phyloP scores from a whole-genome alignment of 2,113 vertebrate species.

The Cepphus grylle region DNA sequence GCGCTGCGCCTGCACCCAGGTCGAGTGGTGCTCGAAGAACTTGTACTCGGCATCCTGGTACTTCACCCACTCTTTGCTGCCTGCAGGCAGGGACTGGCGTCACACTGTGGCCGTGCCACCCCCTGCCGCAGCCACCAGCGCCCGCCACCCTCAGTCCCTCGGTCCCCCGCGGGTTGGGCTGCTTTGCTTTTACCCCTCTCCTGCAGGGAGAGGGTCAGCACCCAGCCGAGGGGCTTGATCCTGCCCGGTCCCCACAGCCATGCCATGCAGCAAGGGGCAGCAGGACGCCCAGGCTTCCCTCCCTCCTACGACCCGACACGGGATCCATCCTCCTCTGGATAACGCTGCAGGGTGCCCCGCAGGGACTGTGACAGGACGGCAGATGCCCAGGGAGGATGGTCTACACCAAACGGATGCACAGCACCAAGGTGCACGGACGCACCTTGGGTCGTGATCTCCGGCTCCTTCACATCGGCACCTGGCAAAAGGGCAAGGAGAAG shows the following conservation, averaged over 20 bases:
- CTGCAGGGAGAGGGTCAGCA: background rate
- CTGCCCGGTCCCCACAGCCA: background rate
- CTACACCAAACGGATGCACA: fast-evolving
- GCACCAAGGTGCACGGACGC: no score
- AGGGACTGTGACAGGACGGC: fast-evolving
- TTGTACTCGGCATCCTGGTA: slow-evolving; percentile 92
- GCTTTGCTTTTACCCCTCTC: background rate
- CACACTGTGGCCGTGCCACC: fast-evolving
- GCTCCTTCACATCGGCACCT: slow-evolving; percentile 81
- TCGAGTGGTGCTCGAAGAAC: slow-evolving; percentile 92
- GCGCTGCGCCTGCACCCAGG: slow-evolving; percentile 90
- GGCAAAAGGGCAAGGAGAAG: background rate
- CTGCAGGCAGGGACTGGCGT: slow-evolving; percentile 21
- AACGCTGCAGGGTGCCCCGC: fast-evolving
- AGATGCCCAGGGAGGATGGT: fast-evolving
- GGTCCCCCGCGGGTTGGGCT: fast-evolving
- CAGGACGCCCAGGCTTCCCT: background rate
- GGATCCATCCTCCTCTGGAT: fast-evolving
- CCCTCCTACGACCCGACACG: background rate
- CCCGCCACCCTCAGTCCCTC: background rate
- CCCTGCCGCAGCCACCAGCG: background rate
- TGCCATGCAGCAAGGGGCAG: no score
- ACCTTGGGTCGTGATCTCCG: slow-evolving; percentile 84
- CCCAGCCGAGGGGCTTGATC: background rate
- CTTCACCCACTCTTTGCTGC: slow-evolving; percentile 85